These are phyloP conservation scores for Verasper variegatus DNA, from an alignment of 2,113 vertebrate genomes.

Conservation along the genomic window DNA sequence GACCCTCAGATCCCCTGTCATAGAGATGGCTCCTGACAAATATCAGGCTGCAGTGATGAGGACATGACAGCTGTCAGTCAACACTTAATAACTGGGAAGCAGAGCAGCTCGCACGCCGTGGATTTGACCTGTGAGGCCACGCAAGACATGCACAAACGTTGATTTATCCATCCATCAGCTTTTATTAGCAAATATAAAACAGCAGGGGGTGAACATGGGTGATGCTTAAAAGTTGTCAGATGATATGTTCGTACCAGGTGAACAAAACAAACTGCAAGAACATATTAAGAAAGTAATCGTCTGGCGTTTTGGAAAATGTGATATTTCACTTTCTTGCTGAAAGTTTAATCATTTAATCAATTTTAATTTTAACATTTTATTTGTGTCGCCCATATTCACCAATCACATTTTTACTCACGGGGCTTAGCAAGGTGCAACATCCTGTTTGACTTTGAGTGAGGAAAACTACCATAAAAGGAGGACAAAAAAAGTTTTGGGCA, in stretches of 20 bases:
- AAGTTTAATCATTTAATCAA: neutral
- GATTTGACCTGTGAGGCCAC: conserved; percentile 56
- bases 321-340: neutral
- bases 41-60: conserved; percentile 71
- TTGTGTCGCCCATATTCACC: neutral
- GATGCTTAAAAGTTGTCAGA: conserved; percentile 5
- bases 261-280: neutral
- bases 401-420: too few species aligned
- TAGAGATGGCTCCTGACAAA: conserved; percentile 78
- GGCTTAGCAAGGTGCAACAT: too few species aligned
- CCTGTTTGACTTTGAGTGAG: too few species aligned
- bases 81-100: conserved; percentile 64
- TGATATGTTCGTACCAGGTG: neutral
- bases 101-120: conserved; percentile 52
- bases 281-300: neutral
- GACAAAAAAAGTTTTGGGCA: too few species aligned
- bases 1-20: conserved; percentile 77
- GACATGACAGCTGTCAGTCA: conserved; percentile 84
- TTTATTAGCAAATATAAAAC: conserved; percentile 55
- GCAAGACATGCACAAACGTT: conserved; percentile 32
- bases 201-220: conserved; percentile 24
- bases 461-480: too few species aligned
- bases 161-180: conserved; percentile 41
- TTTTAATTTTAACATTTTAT: neutral
- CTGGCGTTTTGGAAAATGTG: neutral